Evolutionary conservation across 2,113 vertebrate species (phyloP), one percentile per base, ranked within the genome.

Genomic region (Macheiramphus alcinus): DNA sequence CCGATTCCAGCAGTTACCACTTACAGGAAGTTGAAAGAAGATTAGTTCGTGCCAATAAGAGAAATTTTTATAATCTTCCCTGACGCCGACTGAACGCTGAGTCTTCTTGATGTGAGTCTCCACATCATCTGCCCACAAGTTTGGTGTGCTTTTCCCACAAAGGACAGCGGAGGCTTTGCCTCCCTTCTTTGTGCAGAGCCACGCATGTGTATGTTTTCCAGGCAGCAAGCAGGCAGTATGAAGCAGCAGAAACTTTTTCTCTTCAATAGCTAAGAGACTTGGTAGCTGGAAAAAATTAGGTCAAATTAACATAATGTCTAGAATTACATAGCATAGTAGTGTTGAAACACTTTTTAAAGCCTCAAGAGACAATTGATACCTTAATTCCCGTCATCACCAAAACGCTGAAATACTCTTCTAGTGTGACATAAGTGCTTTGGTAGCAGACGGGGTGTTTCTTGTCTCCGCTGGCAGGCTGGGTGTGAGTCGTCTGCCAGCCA

Each of bases 271-370:
- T 82, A 72, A 81, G 94, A 89, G 82, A 85, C 86, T 81, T 48
- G n/a, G 25, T 86, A 87, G 68, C 88, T 47, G 95, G 94, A 91
- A 97, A 81, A 93, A 94, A 95, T 93, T 68, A 94, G 87, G 95
- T 96, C 91, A 92, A 88, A 87, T 96, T 96, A 96, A 81, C 97
- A 95, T 95, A 91, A 97, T 96, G 91, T 93, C 80, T 59, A 86
- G 92, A 89, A 96, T 93, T 94, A 96, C 59, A 70, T 48, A 71
- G 87, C 90, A 81, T 53, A 73, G 75, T 25, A 40, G 58, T 75
- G 78, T 83, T 88, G 94, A 80, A 97, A 90, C 73, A 61, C 90
- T 95, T 95, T 80, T 36, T 88, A 93, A 94, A 94, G 93, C 82
- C 85, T 91, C 8, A 0, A 58, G 80, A 92, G 94, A 93, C 93